Percentiles rank a stretch among this genome's conserved stretches.
These are phyloP conservation scores for Ptiloglossa arizonensis DNA, from an alignment of 1,140 invertebrate species.

Conservation along the genomic window DNA sequence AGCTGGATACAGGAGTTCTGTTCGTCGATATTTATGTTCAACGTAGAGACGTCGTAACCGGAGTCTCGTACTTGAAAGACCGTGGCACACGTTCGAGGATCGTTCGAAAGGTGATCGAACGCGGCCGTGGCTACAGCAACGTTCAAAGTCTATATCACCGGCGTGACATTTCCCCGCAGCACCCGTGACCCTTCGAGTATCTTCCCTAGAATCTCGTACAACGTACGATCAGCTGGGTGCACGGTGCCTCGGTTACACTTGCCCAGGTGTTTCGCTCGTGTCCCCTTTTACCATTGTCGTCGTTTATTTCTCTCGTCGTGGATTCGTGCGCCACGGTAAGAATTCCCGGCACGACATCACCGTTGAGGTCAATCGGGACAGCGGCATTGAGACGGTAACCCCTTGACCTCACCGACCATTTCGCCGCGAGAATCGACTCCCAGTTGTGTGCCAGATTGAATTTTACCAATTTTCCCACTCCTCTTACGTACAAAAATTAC, in stretches of 20 bases:
- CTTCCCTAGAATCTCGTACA: conserved; percentile 56
- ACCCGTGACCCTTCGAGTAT: conserved; percentile 60
- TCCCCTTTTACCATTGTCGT: conserved; percentile 22
- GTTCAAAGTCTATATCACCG: conserved; percentile 48
- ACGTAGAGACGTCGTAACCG: no score
- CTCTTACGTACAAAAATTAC: no score
- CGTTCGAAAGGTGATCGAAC: conserved; percentile 52
- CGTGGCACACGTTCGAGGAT: not conserved
- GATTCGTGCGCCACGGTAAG: not conserved
- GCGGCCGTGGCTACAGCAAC: conserved; percentile 44
- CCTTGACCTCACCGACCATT: conserved; percentile 10
- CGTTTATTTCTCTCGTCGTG: not conserved
- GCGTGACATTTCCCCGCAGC: conserved; percentile 64
- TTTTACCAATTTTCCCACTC: no score
- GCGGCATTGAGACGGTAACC: conserved; percentile 62
- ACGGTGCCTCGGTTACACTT: conserved; percentile 18
- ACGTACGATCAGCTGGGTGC: conserved; percentile 28
- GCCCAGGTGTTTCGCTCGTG: not conserved
- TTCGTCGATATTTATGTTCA: not conserved
- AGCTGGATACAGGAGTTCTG: no score
- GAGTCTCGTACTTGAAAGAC: conserved; percentile 13
- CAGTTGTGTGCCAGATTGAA: no score
- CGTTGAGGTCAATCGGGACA: conserved; percentile 10
- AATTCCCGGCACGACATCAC: not conserved
- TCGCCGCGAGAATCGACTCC: no score